Evolutionary conservation across 2,888 invertebrate species (phyloP).

Genomic region (Dicranocentrus wangi): DNA sequence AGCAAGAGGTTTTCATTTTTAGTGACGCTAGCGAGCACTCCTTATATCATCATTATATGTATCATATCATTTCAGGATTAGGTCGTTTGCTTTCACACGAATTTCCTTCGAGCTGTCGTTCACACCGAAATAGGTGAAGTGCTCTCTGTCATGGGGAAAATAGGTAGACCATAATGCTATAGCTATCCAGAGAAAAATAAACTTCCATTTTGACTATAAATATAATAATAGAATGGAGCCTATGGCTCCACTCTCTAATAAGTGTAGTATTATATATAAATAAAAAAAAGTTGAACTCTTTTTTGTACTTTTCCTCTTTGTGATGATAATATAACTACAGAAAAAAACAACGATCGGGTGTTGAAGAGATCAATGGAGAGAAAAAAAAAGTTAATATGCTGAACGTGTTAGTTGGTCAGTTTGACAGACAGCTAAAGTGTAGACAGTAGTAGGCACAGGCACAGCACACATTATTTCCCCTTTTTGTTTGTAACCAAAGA

Average conservation of each 20-base stretch:
- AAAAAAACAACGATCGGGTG: background rate
- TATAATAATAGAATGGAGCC: no score
- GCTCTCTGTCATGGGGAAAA: background rate
- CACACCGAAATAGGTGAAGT: background rate
- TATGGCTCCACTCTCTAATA: no score
- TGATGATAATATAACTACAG: no score
- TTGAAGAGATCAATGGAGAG: constrained; percentile 2
- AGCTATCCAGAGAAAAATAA: no score
- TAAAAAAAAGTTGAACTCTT: no score
- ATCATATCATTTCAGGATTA: constrained; percentile 54
- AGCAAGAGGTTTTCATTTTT: constrained; percentile 46
- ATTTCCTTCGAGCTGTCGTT: constrained; percentile 9
- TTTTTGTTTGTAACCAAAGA: constrained; percentile 6
- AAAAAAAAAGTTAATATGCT: background rate
- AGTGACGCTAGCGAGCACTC: constrained; percentile 24
- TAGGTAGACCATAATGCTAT: no score
- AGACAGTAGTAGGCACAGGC: no score
- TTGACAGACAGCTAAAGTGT: background rate
- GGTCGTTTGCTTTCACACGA: constrained; percentile 11
- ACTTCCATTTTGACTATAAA: no score
- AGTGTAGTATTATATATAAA: no score
- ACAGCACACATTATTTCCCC: background rate
- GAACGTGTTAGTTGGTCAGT: constrained; percentile 19
- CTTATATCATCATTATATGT: constrained; percentile 49
- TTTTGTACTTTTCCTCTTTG: no score